A percentile compares a stretch with the other conserved stretches of the same genome.
Conservation (phyloP, 2,888 invertebrate species). For the Meganola albula region DNA sequence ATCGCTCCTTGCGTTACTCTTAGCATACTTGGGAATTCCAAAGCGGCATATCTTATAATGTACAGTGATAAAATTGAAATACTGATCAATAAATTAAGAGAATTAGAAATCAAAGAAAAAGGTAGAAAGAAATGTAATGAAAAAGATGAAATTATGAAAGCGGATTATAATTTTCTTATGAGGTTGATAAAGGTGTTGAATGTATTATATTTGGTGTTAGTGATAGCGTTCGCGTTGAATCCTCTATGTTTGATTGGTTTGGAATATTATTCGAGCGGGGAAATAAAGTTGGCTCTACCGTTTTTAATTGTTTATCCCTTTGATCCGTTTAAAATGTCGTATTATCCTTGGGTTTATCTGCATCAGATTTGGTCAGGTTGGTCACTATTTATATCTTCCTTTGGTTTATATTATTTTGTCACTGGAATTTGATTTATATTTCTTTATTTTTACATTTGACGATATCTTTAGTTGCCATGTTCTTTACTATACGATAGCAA, state of each 20-base stretch:
- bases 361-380: slow-evolving; percentile 51
- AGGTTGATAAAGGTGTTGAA: slow-evolving; percentile 35
- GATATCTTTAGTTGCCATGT: too few species aligned
- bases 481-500: too few species aligned
- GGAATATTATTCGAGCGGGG: slow-evolving; percentile 37
- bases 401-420: too few species aligned
- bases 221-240: slow-evolving; percentile 33
- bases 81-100: slow-evolving; percentile 28
- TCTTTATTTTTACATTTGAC: too few species aligned
- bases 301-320: slow-evolving; percentile 52
- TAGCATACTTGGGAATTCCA: slow-evolving; percentile 28
- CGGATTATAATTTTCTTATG: slow-evolving; percentile 35
- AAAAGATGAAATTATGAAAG: slow-evolving; percentile 28
- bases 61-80: slow-evolving; percentile 27
- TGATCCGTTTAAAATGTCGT: slow-evolving; percentile 36
- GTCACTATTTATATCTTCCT: too few species aligned
- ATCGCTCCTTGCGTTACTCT: slow-evolving; percentile 39
- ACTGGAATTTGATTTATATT: too few species aligned
- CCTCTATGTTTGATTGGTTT: slow-evolving; percentile 36
- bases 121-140: slow-evolving; percentile 4
- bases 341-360: slow-evolving; percentile 49
- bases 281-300: slow-evolving; percentile 40
- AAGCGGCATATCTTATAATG: slow-evolving; percentile 27
- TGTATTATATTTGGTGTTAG: slow-evolving; percentile 30
- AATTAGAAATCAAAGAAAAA: slow-evolving; percentile 30